These are phyloP conservation scores for Nansenia antarctica DNA, from an alignment of 2,113 vertebrate species.

Conservation along the genomic window DNA sequence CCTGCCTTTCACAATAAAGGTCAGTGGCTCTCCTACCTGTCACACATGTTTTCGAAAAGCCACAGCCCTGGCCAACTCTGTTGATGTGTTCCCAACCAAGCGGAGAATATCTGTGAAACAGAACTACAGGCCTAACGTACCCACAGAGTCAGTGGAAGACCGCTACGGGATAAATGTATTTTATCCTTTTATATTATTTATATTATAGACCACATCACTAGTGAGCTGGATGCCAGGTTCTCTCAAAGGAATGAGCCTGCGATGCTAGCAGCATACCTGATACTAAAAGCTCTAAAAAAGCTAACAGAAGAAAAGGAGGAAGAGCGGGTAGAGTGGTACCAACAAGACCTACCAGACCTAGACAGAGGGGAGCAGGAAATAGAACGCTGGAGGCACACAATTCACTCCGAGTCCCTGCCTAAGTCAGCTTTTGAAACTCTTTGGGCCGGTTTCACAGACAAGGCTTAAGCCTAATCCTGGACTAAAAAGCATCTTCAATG, in stretches of 20 bases:
- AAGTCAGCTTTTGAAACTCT: too few species aligned
- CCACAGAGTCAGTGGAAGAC: slow-evolving; percentile 28
- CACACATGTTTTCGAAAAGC: slow-evolving; percentile 31
- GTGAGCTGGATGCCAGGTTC: slow-evolving; percentile 20
- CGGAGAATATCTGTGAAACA: slow-evolving; percentile 5
- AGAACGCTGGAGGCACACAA: slow-evolving; percentile 12
- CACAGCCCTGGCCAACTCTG: slow-evolving; percentile 14
- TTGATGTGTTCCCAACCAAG: slow-evolving; percentile 19
- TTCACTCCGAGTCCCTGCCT: slow-evolving; percentile 10
- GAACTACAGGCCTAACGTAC: slow-evolving; percentile 15
- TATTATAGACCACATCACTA: slow-evolving; percentile 17
- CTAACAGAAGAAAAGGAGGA: slow-evolving; percentile 19
- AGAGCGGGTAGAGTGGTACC: slow-evolving; percentile 14
- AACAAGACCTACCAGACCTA: slow-evolving; percentile 13
- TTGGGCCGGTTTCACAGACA: too few species aligned
- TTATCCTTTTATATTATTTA: slow-evolving; percentile 18
- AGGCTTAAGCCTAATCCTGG: too few species aligned
- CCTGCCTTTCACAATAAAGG: too few species aligned
- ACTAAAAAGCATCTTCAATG: too few species aligned
- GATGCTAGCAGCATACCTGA: slow-evolving; percentile 18
- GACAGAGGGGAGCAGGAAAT: slow-evolving; percentile 12
- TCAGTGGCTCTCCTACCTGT: too few species aligned
- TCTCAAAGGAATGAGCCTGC: slow-evolving; percentile 21
- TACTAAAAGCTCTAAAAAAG: slow-evolving; percentile 19
- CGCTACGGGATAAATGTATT: slow-evolving; percentile 12